These are phyloP conservation scores for Tinamus major DNA, from an alignment of 2,797 vertebrate genomes.

Conservation along the genomic window DNA sequence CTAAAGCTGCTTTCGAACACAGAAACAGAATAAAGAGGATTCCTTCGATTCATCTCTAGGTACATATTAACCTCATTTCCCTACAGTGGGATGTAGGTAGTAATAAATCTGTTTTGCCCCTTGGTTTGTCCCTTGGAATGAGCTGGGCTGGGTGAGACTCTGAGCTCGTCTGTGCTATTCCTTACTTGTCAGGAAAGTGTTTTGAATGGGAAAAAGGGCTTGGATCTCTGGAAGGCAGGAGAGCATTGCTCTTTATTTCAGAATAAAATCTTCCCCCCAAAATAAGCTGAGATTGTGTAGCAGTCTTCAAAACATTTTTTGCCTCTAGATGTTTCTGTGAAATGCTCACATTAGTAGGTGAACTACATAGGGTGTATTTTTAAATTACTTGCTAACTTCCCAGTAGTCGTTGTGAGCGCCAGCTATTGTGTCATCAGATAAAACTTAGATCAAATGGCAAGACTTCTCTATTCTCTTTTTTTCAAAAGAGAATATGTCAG, in stretches of 20 bases:
- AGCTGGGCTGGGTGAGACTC: background rate
- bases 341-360: constrained; percentile 12
- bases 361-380: constrained; percentile 4
- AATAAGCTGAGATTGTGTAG: background rate
- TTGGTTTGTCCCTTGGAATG: background rate
- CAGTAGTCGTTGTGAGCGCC: background rate
- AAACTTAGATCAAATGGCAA: constrained; percentile 50
- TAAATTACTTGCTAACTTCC: constrained; percentile 69
- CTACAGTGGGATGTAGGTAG: background rate
- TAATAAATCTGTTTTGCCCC: background rate
- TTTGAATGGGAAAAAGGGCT: background rate
- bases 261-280: background rate
- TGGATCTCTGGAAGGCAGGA: background rate
- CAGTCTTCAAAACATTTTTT: background rate
- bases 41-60: background rate
- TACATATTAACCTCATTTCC: accelerated
- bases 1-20: background rate
- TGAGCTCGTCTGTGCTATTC: background rate
- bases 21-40: background rate
- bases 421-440: constrained; percentile 17
- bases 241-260: background rate
- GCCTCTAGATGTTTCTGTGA: background rate
- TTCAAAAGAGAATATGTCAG: constrained; percentile 23
- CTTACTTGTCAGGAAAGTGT: background rate
- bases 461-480: constrained; percentile 13